A percentile compares a stretch with the other conserved stretches of the same genome.
Evolutionary conservation across 2,113 vertebrate species (phyloP).

Genomic region (Crypturellus undulatus): DNA sequence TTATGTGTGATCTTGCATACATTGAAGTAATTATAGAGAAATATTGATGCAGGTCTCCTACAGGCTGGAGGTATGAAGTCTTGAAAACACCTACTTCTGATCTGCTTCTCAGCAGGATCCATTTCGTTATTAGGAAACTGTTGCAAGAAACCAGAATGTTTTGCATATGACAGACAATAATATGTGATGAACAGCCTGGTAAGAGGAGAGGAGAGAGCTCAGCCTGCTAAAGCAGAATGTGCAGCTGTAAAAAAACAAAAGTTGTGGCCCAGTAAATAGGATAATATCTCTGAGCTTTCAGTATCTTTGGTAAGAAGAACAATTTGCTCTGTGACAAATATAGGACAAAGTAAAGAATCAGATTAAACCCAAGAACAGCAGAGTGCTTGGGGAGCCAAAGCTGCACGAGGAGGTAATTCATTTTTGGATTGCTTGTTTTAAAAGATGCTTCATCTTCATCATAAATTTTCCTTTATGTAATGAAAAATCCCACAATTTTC

Average conservation of each 20-base stretch:
- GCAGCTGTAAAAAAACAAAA: constrained; percentile 38
- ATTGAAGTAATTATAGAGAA: neutral
- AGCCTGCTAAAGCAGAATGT: neutral
- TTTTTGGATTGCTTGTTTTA: constrained; percentile 2
- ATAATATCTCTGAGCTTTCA: constrained; percentile 3
- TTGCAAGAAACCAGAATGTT: neutral
- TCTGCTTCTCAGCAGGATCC: constrained; percentile 1
- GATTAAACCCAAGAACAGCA: constrained; percentile 29
- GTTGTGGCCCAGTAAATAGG: neutral
- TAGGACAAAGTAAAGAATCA: neutral
- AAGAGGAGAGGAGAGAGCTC: neutral
- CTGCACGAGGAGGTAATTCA: neutral
- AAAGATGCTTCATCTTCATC: constrained; percentile 42
- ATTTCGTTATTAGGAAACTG: constrained; percentile 2
- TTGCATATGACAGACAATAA: neutral
- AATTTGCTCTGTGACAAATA: constrained; percentile 17
- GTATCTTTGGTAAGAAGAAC: neutral
- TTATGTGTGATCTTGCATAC: neutral
- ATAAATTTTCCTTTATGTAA: neutral
- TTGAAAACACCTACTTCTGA: neutral
- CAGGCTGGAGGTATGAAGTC: neutral
- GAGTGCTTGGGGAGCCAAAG: neutral
- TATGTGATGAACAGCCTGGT: neutral
- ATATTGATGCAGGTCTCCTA: neutral
- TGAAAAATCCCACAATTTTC: constrained; percentile 19